Evolutionary conservation across 2,797 vertebrate genomes (phyloP), one percentile per base, ranked within the genome.

Genomic region (Meriones psammophilus): DNA sequence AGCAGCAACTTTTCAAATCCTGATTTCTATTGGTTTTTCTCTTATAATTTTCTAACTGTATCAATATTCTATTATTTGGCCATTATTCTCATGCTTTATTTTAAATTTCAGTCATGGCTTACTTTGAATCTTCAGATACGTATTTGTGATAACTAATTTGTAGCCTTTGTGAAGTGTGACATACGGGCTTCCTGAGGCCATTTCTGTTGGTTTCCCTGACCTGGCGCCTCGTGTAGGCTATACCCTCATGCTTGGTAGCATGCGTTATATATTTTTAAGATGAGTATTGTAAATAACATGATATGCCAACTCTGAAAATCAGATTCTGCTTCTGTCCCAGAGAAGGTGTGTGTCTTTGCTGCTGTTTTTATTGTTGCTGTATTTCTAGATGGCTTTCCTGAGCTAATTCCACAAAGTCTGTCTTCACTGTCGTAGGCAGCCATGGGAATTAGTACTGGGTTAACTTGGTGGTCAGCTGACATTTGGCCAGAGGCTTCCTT

Each of bases 111-210:
- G 20, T 28, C 73, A 79, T 68, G n/a, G 12, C 13, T 42, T 79
- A 76, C 84, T 71, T 79, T 60, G 46, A 30, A 64, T 64, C 24
- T 89, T 92, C 71, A 56, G 74, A 56, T 5, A 39, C 30, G 3
- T 92, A 30, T 77, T 88, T 88, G n/a, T 94, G 68, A 77, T 84
- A 73, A 66, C 26, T 83, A 91, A 30, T 62, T 64, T 71, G 46
- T 69, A 71, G 50, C n/a, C n/a, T 80, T 54, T 83, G 13, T 83
- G 50, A 36, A 42, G 20, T 28, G 58, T 39, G 56, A 4, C 54
- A 77, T 42, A 28, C 60, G 46, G 17, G 10, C 56, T 95, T 89
- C 26, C 36, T 77, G 3, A 33, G 15, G 13, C 56, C 50, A 10
- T 92, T 86, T 86, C 76, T 87, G 8, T 54, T 36, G 18, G 28